Evolutionary conservation across 1,140 invertebrate species (phyloP), one percentile per base, ranked within the genome.

Genomic region (Aradophagus sp.): DNA sequence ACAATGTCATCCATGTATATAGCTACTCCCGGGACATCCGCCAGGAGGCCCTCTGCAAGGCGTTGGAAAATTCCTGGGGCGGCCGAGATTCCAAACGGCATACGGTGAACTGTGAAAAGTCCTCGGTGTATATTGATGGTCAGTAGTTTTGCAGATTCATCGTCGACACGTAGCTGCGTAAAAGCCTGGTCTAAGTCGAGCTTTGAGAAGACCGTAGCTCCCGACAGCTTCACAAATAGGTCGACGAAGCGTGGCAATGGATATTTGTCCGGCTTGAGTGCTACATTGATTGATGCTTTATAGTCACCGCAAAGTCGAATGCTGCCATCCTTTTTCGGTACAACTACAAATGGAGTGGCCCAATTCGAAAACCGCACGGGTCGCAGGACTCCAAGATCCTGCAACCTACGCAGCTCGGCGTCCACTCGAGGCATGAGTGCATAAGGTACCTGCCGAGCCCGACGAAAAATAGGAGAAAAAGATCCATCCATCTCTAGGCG

Each of bases 211-310:
- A 63, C 5, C 29, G 71, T 45, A 11, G 75, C 79, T 7, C 63
- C 50, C n/a, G 36, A 44, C 13, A 84, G 45, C 50, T 65, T 77
- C 1, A 76, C 31, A 69, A 84, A 83, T n/a, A 85, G 36, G 50
- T 84, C 81, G 73, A 5, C 29, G 4, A 31, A 44, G 15, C 39
- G 42, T 1, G 79, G 81, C 15, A 84, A 50, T 5, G 78, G 81
- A 63, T 80, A 75, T 29, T 79, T 69, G 35, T 74, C 63, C 16
- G 70, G 50, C 14, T 47, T 19, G 8, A 80, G 38, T 19, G 63
- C 56, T 36, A 42, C 69, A 67, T 87, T 87, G 6, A 86, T 35
- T 8, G 79, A 83, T 10, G 80, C 56, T 48, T 82, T 82, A 68
- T 69, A 85, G 5, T 84, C 79, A 0, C 76, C 81, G 61, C 80